phyloP scores from a whole-genome alignment of 2,113 vertebrate genomes.

The Pristiophorus japonicus region DNA sequence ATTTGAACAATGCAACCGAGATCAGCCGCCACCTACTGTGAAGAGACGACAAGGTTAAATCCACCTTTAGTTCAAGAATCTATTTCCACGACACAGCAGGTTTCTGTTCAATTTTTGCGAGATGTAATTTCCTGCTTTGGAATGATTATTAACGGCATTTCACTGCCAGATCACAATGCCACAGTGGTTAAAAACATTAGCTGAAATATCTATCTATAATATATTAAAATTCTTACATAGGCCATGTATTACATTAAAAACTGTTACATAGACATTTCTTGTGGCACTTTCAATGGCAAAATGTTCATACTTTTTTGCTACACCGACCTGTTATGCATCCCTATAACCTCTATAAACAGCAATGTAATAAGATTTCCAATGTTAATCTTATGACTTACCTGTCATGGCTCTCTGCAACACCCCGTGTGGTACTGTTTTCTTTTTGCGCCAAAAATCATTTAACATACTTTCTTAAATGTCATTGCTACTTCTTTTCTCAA shows the following conservation, averaged over 20 bases:
- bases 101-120: neutral
- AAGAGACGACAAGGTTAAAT: neutral
- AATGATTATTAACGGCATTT: neutral
- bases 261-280: neutral
- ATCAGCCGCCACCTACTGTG: neutral
- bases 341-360: neutral
- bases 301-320: neutral
- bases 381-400: neutral
- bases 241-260: neutral
- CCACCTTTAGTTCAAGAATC: neutral
- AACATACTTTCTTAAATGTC: neutral
- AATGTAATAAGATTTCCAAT: neutral
- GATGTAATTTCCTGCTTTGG: constrained; percentile 17
- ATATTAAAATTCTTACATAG: neutral
- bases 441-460: neutral
- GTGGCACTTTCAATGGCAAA: neutral
- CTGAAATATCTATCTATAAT: neutral
- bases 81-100: neutral
- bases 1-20: neutral
- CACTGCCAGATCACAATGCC: neutral
- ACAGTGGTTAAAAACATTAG: neutral
- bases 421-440: neutral
- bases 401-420: neutral
- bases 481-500: neutral
- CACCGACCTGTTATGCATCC: neutral